Evolutionary conservation across 2,888 invertebrate species (phyloP).

Genomic region (Cosmia trapezina): DNA sequence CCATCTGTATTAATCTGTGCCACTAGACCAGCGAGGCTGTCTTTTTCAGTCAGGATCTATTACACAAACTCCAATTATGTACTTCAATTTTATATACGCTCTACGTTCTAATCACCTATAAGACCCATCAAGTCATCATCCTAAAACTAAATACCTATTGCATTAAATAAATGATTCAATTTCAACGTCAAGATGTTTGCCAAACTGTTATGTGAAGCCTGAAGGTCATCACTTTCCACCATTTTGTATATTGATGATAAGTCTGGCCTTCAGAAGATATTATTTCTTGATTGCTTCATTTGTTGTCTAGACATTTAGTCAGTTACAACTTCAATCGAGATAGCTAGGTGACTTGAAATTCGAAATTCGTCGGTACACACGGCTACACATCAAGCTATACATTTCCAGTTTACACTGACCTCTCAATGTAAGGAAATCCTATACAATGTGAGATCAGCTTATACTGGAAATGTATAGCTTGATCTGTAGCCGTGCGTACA

Average conservation of each 20-base stretch:
- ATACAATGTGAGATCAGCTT: too few relatives aligned
- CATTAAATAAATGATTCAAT: slow-evolving; percentile 24
- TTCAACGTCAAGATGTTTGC: slow-evolving; percentile 24
- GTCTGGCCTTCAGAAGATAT: slow-evolving; percentile 32
- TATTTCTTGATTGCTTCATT: slow-evolving; percentile 36
- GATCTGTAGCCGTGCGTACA: too few relatives aligned
- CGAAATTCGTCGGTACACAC: background rate
- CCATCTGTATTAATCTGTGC: too few relatives aligned
- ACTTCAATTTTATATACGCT: slow-evolving; percentile 6
- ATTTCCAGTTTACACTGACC: too few relatives aligned
- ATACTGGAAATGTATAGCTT: too few relatives aligned
- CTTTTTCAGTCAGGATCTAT: too few relatives aligned
- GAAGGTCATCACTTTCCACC: slow-evolving; percentile 36
- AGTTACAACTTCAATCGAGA: background rate
- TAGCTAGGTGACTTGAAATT: background rate
- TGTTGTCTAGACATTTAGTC: slow-evolving; percentile 2
- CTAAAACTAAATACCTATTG: background rate
- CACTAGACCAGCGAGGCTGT: too few relatives aligned
- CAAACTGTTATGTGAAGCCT: slow-evolving; percentile 25
- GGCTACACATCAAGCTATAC: too few relatives aligned
- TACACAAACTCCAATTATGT: too few relatives aligned
- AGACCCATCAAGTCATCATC: slow-evolving; percentile 15
- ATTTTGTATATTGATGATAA: slow-evolving; percentile 33
- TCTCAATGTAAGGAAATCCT: too few relatives aligned
- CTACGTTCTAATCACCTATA: slow-evolving; percentile 1